phyloP scores from a whole-genome alignment of 2,113 vertebrate species.

The Montifringilla adamsi region DNA sequence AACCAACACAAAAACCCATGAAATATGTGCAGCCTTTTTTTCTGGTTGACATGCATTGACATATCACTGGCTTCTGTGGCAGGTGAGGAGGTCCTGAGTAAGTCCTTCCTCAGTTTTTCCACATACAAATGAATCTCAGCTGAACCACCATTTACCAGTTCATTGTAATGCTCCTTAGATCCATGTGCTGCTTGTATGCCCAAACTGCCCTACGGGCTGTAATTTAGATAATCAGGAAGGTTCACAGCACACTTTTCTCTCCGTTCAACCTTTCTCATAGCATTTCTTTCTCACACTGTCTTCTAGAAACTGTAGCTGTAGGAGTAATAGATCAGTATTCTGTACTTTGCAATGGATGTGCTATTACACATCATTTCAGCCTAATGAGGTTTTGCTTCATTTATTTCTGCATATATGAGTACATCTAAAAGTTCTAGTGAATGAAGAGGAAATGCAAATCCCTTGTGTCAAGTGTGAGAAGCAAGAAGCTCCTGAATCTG shows the following conservation, averaged over 20 bases:
- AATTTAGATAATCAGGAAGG: not conserved
- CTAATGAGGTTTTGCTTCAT: not conserved
- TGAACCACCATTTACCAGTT: not conserved
- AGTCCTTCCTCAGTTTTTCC: not conserved
- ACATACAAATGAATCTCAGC: not conserved
- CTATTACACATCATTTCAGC: not conserved
- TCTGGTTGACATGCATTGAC: not conserved
- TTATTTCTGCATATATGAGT: not conserved
- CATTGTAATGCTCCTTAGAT: not conserved
- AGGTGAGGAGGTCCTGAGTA: not conserved
- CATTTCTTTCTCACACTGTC: not conserved
- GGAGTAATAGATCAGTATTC: not conserved
- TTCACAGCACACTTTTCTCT: not conserved
- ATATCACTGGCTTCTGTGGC: not conserved
- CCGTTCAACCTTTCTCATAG: not conserved
- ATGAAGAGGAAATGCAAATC: not conserved
- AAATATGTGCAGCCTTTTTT: not conserved
- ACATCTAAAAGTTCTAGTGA: not conserved
- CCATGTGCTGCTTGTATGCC: rapidly evolving
- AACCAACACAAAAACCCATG: not conserved
- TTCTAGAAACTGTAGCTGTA: not conserved
- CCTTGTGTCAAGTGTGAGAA: not conserved
- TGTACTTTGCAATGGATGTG: not conserved
- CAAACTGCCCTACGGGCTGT: not conserved
- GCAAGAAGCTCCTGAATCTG: slow-evolving; percentile 38